Evolutionary conservation across 2,888 invertebrate genomes (phyloP).

Genomic region (Anaspis maculata): DNA sequence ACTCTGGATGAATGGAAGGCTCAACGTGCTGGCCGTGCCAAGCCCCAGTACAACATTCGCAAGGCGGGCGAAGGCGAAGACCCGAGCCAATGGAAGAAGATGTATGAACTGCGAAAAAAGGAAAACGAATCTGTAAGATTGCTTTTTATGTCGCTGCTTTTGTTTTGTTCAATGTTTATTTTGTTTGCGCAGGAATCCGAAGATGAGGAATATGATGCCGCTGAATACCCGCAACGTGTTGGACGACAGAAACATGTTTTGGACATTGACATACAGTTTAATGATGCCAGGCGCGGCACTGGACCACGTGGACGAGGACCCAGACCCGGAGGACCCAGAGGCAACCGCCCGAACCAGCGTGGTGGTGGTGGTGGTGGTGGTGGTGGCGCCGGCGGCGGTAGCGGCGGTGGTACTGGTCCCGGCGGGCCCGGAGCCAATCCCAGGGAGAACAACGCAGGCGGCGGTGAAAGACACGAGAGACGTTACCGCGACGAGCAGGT

Average conservation of each 20-base stretch:
- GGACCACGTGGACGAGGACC: constrained; percentile 53
- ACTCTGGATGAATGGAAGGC: constrained; percentile 95
- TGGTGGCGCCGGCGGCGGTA: constrained; percentile 36
- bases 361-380: constrained; percentile 35
- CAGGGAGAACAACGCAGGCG: constrained; percentile 37
- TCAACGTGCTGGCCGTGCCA: constrained; percentile 67
- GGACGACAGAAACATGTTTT: constrained; percentile 78
- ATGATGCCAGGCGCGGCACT: constrained; percentile 67
- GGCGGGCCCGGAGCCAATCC: constrained; percentile 20
- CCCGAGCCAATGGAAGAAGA: constrained; percentile 85
- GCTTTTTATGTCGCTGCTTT: constrained; percentile 1
- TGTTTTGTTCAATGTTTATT: no score
- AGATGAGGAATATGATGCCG: constrained; percentile 58
- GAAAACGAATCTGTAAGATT: constrained; percentile 46
- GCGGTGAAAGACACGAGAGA: constrained; percentile 25
- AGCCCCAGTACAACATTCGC: constrained; percentile 84
- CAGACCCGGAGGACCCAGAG: constrained; percentile 42
- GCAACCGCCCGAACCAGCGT: constrained; percentile 34
- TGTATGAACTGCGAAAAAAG: constrained; percentile 70
- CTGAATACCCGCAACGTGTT: constrained; percentile 77
- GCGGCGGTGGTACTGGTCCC: constrained; percentile 26
- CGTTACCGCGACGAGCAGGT: constrained; percentile 23
- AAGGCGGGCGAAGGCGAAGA: constrained; percentile 94
- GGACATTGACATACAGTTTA: constrained; percentile 83
- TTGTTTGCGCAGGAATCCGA: constrained; percentile 40